Conservation (phyloP, 1,140 invertebrate genomes). For the Halesus radiatus region DNA sequence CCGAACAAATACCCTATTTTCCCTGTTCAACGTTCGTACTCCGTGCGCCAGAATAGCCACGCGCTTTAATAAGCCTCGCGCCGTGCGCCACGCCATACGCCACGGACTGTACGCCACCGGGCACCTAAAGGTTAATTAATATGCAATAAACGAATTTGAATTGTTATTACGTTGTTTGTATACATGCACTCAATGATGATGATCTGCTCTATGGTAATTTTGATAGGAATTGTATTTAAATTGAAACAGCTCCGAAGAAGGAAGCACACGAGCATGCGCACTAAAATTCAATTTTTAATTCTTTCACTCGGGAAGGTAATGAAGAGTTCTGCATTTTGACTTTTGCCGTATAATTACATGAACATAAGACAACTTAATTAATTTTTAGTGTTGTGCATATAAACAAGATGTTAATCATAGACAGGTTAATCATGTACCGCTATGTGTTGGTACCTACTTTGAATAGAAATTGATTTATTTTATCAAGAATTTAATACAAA, state of each 20-base stretch:
- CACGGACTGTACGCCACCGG: too few relatives aligned
- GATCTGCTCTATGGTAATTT: slow-evolving; percentile 25
- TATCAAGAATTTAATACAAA: too few relatives aligned
- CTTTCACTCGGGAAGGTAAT: not conserved
- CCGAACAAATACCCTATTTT: too few relatives aligned
- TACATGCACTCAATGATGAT: not conserved
- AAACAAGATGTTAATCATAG: not conserved
- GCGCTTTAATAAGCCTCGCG: too few relatives aligned
- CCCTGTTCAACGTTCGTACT: too few relatives aligned
- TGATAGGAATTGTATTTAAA: slow-evolving; percentile 14
- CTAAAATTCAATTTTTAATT: not conserved
- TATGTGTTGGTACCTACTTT: not conserved
- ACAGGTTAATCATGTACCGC: slow-evolving; percentile 5
- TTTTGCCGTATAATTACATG: slow-evolving; percentile 22
- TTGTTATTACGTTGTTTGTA: slow-evolving; percentile 15
- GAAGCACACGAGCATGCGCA: not conserved
- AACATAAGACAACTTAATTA: slow-evolving; percentile 25
- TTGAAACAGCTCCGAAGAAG: not conserved
- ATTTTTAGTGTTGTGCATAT: not conserved
- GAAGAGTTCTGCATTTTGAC: slow-evolving; percentile 23
- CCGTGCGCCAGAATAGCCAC: too few relatives aligned
- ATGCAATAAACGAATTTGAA: slow-evolving; percentile 23
- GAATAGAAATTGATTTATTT: too few relatives aligned
- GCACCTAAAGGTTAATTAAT: not conserved
- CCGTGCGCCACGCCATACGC: too few relatives aligned